Evolutionary conservation across 2,888 invertebrate genomes (phyloP).

Genomic region (Arge pagana): DNA sequence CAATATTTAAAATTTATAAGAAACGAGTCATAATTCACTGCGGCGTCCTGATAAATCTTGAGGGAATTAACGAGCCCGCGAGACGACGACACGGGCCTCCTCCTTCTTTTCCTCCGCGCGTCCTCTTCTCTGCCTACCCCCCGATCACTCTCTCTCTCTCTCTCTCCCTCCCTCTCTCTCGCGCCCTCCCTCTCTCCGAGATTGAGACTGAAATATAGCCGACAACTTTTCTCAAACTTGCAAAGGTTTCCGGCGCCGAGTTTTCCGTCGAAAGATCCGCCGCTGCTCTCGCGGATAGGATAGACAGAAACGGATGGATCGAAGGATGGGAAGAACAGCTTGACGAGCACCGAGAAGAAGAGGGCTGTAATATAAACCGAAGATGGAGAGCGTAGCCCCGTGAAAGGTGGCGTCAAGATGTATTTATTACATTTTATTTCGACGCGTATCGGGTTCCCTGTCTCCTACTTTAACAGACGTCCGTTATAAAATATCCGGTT

Average conservation of each 20-base stretch:
- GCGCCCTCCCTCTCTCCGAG: slow-evolving; percentile 14
- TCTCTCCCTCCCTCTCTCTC: slow-evolving; percentile 30
- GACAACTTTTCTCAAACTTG: slow-evolving; percentile 52
- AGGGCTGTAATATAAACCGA: too few species aligned
- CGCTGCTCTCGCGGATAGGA: slow-evolving; percentile 9
- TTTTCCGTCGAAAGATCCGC: slow-evolving; percentile 38
- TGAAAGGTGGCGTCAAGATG: too few species aligned
- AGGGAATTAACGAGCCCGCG: slow-evolving; percentile 51
- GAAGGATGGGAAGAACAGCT: neutral
- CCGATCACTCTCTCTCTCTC: slow-evolving; percentile 30
- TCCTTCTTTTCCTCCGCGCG: slow-evolving; percentile 38
- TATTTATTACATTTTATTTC: too few species aligned
- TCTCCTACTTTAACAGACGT: too few species aligned
- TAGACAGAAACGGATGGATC: slow-evolving; percentile 10
- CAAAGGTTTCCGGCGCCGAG: slow-evolving; percentile 29
- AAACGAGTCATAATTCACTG: slow-evolving; percentile 47
- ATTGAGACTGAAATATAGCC: slow-evolving; percentile 48
- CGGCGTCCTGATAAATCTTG: slow-evolving; percentile 51
- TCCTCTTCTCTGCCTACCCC: slow-evolving; percentile 24
- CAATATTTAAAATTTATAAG: slow-evolving; percentile 49
- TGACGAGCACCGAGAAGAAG: too few species aligned
- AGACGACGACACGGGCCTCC: slow-evolving; percentile 50
- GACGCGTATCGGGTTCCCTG: too few species aligned
- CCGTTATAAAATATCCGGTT: too few species aligned
- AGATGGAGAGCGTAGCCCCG: too few species aligned